Percentiles rank a stretch among this genome's conserved stretches.
Conservation (phyloP, 2,797 vertebrate genomes). For the Anisognathus igniventris region DNA sequence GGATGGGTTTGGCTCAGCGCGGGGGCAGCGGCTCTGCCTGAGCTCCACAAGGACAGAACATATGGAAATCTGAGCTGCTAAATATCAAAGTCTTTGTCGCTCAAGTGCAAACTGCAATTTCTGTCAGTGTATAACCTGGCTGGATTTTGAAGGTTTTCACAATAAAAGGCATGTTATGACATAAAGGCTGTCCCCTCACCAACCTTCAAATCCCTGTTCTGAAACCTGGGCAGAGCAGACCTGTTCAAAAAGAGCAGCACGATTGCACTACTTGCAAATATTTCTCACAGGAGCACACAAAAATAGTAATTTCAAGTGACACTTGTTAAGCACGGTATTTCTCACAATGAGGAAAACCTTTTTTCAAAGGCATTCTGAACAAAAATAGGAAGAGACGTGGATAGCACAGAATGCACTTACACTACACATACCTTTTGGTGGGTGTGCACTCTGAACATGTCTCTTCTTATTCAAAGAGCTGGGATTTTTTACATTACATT, state of each 20-base stretch:
- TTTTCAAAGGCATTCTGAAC: constrained; percentile 40
- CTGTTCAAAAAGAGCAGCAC: constrained; percentile 8
- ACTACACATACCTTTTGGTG: constrained; percentile 52
- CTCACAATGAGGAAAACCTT: constrained; percentile 21
- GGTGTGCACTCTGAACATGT: constrained; percentile 52
- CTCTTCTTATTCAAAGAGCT: constrained; percentile 41
- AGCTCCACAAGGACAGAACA: constrained; percentile 9
- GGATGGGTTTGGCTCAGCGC: fast-evolving
- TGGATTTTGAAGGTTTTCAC: constrained; percentile 57
- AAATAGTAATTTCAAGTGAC: constrained; percentile 57
- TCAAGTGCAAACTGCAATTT: constrained; percentile 37
- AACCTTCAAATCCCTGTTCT: constrained; percentile 29
- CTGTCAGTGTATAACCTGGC: constrained; percentile 36
- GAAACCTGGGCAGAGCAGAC: constrained; percentile 15
- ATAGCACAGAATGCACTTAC: neutral
- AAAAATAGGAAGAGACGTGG: constrained; percentile 32
- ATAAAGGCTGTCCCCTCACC: constrained; percentile 26
- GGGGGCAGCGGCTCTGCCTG: neutral
- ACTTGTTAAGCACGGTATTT: constrained; percentile 19
- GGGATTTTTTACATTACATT: neutral
- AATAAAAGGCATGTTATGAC: constrained; percentile 30
- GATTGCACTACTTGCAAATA: neutral
- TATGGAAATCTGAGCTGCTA: constrained; percentile 54
- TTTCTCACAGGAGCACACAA: constrained; percentile 11
- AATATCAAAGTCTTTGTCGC: constrained; percentile 49